Evolutionary conservation across 2,113 vertebrate genomes (phyloP).

Genomic region (Archilochus colubris): DNA sequence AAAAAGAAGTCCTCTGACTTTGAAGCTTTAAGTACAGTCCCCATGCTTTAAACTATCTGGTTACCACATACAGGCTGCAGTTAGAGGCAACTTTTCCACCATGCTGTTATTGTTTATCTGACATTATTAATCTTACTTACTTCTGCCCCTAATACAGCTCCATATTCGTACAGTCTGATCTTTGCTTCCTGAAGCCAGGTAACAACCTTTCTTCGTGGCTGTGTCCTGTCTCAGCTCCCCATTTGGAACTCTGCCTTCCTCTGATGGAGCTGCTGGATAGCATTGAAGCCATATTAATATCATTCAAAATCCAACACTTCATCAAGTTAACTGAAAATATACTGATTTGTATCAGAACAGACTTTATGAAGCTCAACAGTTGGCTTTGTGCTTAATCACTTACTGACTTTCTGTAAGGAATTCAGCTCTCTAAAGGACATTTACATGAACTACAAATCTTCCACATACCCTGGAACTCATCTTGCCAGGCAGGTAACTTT

Average conservation of each 20-base stretch:
- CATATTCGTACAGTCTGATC: slow-evolving; percentile 95
- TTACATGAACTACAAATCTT: neutral
- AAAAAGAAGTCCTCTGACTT: neutral
- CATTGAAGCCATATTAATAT: neutral
- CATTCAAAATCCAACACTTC: neutral
- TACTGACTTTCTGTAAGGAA: neutral
- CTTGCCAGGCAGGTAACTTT: slow-evolving; percentile 60
- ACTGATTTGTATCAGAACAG: neutral
- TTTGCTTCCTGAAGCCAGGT: slow-evolving; percentile 93
- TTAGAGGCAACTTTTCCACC: neutral
- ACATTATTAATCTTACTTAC: slow-evolving; percentile 65
- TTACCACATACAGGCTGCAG: neutral
- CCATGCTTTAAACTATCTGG: neutral
- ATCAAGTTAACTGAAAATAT: neutral
- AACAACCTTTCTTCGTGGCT: slow-evolving; percentile 73
- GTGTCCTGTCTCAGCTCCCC: slow-evolving; percentile 62
- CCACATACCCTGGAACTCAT: slow-evolving; percentile 79
- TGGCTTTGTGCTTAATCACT: neutral
- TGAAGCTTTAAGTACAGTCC: neutral
- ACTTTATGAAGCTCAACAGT: neutral
- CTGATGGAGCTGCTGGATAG: slow-evolving; percentile 24
- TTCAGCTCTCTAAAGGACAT: neutral
- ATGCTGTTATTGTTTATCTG: neutral
- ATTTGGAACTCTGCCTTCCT: slow-evolving; percentile 64
- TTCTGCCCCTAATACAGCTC: slow-evolving; percentile 88